phyloP scores from a whole-genome alignment of 2,888 invertebrate genomes.

The Drosophila sordidula region DNA sequence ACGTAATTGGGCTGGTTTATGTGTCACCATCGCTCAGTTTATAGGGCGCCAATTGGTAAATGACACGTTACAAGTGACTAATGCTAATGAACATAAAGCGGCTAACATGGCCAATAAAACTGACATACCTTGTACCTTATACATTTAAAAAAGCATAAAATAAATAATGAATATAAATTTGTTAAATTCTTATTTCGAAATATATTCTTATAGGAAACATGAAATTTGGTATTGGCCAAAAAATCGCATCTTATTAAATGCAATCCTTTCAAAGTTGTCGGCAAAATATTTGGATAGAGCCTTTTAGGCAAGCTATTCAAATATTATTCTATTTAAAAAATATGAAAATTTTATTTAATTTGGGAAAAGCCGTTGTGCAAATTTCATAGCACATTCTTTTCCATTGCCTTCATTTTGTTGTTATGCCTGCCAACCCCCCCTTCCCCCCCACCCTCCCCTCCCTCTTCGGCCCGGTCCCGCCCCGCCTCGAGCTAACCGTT shows the following conservation, averaged over 20 bases:
- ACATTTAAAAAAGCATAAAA: no score
- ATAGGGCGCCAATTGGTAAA: slow-evolving; percentile 26
- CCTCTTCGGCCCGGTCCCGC: not conserved
- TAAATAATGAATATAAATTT: no score
- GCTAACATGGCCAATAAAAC: not conserved
- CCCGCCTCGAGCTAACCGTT: slow-evolving; percentile 4
- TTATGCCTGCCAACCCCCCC: slow-evolving; percentile 9
- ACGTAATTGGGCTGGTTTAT: slow-evolving; percentile 47
- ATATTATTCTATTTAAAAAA: slow-evolving; percentile 40
- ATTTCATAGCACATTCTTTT: slow-evolving; percentile 27
- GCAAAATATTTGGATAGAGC: slow-evolving; percentile 27
- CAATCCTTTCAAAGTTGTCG: slow-evolving; percentile 19
- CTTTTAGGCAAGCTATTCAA: slow-evolving; percentile 27
- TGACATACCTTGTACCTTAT: not conserved
- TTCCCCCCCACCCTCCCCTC: no score
- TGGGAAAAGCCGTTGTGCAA: slow-evolving; percentile 25
- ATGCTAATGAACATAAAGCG: slow-evolving; percentile 28
- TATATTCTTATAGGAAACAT: no score
- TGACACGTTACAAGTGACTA: slow-evolving; percentile 36
- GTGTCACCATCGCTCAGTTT: slow-evolving; percentile 33
- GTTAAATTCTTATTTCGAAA: no score
- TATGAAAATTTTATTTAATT: slow-evolving; percentile 47
- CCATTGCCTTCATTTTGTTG: slow-evolving; percentile 29
- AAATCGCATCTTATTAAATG: slow-evolving; percentile 1
- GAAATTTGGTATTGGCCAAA: not conserved